phyloP scores from a whole-genome alignment of 53 echinoderm and acorn worm genomes.

The Antedon mediterranea region DNA sequence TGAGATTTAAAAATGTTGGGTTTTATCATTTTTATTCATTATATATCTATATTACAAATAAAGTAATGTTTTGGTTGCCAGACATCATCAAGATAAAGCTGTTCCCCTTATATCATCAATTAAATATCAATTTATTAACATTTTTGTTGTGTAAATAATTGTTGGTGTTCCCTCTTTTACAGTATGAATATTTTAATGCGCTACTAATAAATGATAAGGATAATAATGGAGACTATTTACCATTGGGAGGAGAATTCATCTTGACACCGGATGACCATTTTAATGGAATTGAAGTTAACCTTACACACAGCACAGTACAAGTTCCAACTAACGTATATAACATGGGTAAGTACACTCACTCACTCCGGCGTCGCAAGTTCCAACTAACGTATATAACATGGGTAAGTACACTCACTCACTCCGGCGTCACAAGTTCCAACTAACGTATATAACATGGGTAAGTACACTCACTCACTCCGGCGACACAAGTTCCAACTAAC shows the following conservation, averaged over 20 bases:
- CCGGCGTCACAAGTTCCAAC: conserved; percentile 77
- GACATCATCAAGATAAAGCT: no score
- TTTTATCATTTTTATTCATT: no score
- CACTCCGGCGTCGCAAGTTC: no score
- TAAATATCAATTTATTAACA: no score
- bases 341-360: conserved; percentile 32
- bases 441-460: conserved; percentile 58
- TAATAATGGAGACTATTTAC: conserved; percentile 1
- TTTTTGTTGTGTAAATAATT: no score
- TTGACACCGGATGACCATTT: conserved; percentile 45
- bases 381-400: conserved; percentile 62
- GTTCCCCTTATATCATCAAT: no score
- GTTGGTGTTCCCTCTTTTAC: not conserved
- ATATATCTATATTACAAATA: no score
- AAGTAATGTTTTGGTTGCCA: no score
- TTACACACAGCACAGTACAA: conserved; percentile 50
- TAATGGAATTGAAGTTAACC: conserved; percentile 51
- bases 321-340: conserved; percentile 73
- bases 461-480: no score
- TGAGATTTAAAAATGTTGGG: no score
- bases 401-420: conserved; percentile 40
- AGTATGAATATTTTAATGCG: not conserved
- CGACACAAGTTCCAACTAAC: conserved; percentile 73
- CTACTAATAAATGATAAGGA: not conserved
- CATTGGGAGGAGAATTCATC: conserved; percentile 9